Evolutionary conservation across 2,113 vertebrate species (phyloP).

Genomic region (Oreochromis spilurus): DNA sequence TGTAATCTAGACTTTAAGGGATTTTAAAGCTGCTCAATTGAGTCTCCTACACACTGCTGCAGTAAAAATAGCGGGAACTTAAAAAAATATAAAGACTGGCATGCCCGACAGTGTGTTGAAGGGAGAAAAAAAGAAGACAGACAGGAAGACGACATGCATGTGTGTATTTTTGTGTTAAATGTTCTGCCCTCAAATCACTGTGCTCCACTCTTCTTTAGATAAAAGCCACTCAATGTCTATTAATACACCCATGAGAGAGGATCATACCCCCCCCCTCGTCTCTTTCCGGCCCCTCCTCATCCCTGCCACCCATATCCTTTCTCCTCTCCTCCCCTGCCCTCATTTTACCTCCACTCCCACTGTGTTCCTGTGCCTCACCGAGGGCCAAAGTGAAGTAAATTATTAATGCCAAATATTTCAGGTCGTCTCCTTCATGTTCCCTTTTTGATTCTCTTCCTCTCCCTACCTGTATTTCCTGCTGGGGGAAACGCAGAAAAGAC

Average conservation of each 20-base stretch:
- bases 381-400: background rate
- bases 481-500: background rate
- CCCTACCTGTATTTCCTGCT: background rate
- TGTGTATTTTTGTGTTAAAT: conserved; percentile 37
- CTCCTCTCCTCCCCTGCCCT: background rate
- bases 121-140: background rate
- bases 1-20: background rate
- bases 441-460: background rate
- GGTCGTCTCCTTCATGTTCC: background rate
- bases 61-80: background rate
- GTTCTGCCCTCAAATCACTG: conserved; percentile 32
- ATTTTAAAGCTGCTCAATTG: background rate
- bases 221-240: conserved; percentile 67
- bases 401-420: conserved; percentile 6
- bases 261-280: background rate
- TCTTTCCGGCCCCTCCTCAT: background rate
- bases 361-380: background rate
- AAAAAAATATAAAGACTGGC: background rate
- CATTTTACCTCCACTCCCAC: background rate
- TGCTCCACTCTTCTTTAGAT: conserved; percentile 46
- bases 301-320: background rate
- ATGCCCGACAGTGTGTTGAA: background rate
- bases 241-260: conserved; percentile 56
- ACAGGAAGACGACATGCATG: background rate
- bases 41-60: background rate